A percentile compares a stretch with the other conserved stretches of the same genome.
Evolutionary conservation across 2,113 vertebrate genomes (phyloP).

Genomic region (Chrysochloris asiatica): DNA sequence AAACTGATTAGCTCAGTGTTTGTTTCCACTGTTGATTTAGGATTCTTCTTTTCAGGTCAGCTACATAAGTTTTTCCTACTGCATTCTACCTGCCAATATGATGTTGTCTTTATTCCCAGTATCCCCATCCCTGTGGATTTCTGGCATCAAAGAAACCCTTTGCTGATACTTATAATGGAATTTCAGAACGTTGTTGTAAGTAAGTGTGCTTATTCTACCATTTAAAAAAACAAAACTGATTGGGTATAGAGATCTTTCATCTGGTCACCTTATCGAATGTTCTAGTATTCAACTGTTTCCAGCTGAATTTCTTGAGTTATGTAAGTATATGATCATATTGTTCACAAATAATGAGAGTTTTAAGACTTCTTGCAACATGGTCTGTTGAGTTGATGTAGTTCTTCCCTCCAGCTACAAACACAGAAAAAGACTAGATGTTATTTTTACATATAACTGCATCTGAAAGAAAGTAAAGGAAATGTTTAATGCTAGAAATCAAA

Average conservation of each 20-base stretch:
- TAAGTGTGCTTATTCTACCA: background rate
- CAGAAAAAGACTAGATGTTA: background rate
- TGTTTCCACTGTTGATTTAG: background rate
- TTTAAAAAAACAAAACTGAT: slow-evolving; percentile 15
- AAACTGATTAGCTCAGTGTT: background rate
- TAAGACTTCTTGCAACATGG: slow-evolving; percentile 16
- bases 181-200: background rate
- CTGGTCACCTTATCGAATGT: background rate
- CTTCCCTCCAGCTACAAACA: background rate
- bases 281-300: slow-evolving; percentile 22
- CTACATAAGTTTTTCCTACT: background rate
- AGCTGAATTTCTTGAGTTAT: slow-evolving; percentile 37
- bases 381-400: slow-evolving; percentile 42
- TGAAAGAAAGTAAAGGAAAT: background rate
- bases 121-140: background rate
- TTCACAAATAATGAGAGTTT: slow-evolving; percentile 27
- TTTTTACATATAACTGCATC: slow-evolving; percentile 16
- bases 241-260: background rate
- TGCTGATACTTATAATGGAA: background rate
- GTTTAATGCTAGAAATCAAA: background rate
- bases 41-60: background rate
- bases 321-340: background rate
- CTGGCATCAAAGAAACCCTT: background rate
- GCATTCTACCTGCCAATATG: slow-evolving; percentile 1
- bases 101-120: background rate